Evolutionary conservation across 2,888 invertebrate species (phyloP).

Genomic region (Tiphia femorata): DNA sequence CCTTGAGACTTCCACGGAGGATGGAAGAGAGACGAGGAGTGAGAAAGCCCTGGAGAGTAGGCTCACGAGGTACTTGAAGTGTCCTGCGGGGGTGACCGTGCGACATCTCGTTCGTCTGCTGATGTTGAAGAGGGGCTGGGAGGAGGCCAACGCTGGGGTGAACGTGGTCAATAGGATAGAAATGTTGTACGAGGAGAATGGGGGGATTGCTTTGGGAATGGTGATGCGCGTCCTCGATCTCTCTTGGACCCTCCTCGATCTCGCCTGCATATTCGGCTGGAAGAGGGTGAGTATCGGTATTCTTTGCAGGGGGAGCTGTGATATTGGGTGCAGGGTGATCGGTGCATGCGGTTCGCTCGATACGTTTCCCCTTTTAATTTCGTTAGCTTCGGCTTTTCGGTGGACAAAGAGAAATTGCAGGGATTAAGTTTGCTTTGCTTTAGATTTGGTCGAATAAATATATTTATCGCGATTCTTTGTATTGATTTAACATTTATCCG

Average conservation of each 20-base stretch:
- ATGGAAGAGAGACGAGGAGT: not conserved
- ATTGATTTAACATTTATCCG: too few relatives aligned
- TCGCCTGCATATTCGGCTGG: slow-evolving; percentile 96
- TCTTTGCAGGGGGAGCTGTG: too few relatives aligned
- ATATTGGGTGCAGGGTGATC: too few relatives aligned
- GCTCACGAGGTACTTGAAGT: slow-evolving; percentile 82
- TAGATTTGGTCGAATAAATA: too few relatives aligned
- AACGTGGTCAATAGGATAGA: slow-evolving; percentile 48
- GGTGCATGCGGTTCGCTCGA: too few relatives aligned
- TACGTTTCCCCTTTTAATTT: too few relatives aligned
- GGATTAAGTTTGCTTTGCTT: too few relatives aligned
- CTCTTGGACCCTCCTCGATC: slow-evolving; percentile 84
- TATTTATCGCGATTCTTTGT: too few relatives aligned
- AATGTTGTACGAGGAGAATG: slow-evolving; percentile 49
- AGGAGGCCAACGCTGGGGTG: slow-evolving; percentile 41
- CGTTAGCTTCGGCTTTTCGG: too few relatives aligned
- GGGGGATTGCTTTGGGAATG: not conserved
- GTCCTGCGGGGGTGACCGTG: slow-evolving; percentile 92
- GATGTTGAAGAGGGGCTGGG: slow-evolving; percentile 69
- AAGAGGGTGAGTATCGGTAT: slow-evolving; percentile 87
- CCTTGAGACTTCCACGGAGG: not conserved
- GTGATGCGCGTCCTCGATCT: slow-evolving; percentile 42
- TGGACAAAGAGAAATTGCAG: too few relatives aligned
- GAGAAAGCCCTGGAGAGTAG: too few relatives aligned
- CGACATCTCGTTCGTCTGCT: slow-evolving; percentile 90